Base-by-base conservation (phyloP, 2,113 vertebrate genomes). In the Symphodus melops region DNA sequence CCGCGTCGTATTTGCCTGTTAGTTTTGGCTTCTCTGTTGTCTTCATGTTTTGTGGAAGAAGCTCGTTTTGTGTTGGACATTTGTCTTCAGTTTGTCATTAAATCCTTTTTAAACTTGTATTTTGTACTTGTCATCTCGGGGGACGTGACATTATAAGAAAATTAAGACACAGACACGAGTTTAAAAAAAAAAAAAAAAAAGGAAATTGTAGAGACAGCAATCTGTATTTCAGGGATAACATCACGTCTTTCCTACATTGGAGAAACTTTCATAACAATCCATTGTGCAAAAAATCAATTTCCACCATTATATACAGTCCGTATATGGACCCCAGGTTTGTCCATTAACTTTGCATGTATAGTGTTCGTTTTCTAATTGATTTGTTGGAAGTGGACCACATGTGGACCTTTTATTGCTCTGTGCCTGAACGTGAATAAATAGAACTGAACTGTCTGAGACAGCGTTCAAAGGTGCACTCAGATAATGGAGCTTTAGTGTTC, bases 261-360 rank as follows among this genome's bases (percentile, higher is more conserved):
- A 14, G 23, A 48, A 21, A 46, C 28, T 5, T 11, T 7, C n/a
- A 48, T 20, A 12, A 4, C 36, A 23, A 39, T 13, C 39, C 23
- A 33, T 21, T 39, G 39, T 25, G 11, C 28, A 58, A 16, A 1
- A 1, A 0, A 75, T 66, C 41, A 16, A 17, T 51, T 57, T 10
- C 44, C 6, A 17, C 46, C 11, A 14, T 1, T 8, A 48, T 5
- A 14, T 44, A n/a, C n/a, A n/a, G n/a, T n/a, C 7, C 2, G 5
- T 39, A 16, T n/a, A n/a, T 20, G 10, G 21, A 58, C 10, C 4
- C 8, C 5, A 37, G 12, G 12, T 33, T 39, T 39, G 17, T 54
- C 16, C 60, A 41, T 63, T 66, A n/a, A 49, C 64, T 49, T 61
- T 49, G 19, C 25, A 46, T 59, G 9, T n/a, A 11, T 44, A 33